Conservation (phyloP, 1,140 invertebrate genomes). For the Papilio helenus region DNA sequence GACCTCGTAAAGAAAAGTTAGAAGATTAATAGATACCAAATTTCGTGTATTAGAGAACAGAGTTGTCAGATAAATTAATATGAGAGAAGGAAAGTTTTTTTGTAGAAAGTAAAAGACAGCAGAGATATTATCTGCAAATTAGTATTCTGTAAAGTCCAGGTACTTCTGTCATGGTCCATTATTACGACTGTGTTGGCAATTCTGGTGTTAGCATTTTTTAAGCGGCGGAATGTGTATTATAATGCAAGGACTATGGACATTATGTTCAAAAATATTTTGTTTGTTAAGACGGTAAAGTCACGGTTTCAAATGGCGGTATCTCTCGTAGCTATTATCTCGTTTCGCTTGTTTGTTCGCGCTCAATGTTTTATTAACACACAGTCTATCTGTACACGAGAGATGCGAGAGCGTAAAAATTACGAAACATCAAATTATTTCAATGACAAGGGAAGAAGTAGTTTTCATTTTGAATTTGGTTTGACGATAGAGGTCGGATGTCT, state of each 20-base stretch:
- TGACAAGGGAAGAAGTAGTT: background rate
- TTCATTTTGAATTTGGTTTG: background rate
- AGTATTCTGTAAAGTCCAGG: no score
- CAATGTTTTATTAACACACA: constrained; percentile 62
- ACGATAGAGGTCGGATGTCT: background rate
- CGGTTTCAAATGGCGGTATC: constrained; percentile 44
- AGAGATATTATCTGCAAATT: no score
- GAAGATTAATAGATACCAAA: no score
- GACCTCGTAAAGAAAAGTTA: no score
- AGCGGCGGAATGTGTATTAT: background rate
- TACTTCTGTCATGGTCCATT: no score
- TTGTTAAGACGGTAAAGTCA: constrained; percentile 40
- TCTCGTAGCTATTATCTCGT: constrained; percentile 54
- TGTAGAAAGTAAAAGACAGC: no score
- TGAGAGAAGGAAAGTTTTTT: no score
- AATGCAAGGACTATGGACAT: background rate
- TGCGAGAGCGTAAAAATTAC: constrained; percentile 47
- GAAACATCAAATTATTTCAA: constrained; percentile 49
- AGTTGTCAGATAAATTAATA: no score
- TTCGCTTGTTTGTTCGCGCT: constrained; percentile 56
- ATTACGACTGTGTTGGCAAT: no score
- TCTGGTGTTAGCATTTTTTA: background rate
- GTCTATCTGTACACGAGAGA: constrained; percentile 51
- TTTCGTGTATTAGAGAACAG: no score
- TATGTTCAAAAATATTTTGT: constrained; percentile 32